These are phyloP conservation scores for Caloenas nicobarica DNA, from an alignment of 2,113 vertebrate species.

Conservation along the genomic window DNA sequence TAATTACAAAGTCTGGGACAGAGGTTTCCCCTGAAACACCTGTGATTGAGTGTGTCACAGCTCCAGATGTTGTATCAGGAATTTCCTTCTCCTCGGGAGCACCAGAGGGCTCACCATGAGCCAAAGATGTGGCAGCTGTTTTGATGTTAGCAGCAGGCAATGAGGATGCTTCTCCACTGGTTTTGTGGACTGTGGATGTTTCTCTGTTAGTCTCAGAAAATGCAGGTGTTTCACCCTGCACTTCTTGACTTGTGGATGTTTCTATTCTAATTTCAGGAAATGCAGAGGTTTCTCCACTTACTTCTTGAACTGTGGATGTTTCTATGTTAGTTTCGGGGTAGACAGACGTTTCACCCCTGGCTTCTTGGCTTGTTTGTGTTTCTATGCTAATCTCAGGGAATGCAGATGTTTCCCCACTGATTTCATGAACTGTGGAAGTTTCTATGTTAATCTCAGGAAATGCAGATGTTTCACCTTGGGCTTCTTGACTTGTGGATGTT, in stretches of 20 bases:
- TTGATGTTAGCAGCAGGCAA: neutral
- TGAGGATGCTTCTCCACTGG: constrained; percentile 48
- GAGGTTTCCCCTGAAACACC: constrained; percentile 64
- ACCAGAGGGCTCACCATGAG: constrained; percentile 47
- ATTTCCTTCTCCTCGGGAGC: constrained; percentile 44
- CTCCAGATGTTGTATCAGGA: constrained; percentile 46
- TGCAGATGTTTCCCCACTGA: constrained; percentile 21
- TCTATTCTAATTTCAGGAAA: constrained; percentile 34
- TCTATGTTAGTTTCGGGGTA: neutral
- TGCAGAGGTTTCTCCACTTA: constrained; percentile 44
- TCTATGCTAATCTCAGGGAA: constrained; percentile 65
- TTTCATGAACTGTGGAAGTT: constrained; percentile 29
- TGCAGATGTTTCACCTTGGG: constrained; percentile 29
- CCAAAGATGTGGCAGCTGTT: constrained; percentile 3
- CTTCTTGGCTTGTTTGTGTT: constrained; percentile 55
- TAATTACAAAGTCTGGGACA: constrained; percentile 3
- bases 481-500: constrained; percentile 56
- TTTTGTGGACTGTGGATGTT: constrained; percentile 41
- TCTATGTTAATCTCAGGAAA: constrained; percentile 60
- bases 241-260: constrained; percentile 5
- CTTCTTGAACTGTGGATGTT: constrained; percentile 1
- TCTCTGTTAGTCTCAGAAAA: constrained; percentile 58
- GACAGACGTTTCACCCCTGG: constrained; percentile 55
- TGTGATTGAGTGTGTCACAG: neutral
- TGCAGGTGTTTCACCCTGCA: neutral